Percentiles rank a stretch among this genome's conserved stretches.
Conservation (phyloP, 92 coral and sea anemone species). For the Epizoanthus scotinus region DNA sequence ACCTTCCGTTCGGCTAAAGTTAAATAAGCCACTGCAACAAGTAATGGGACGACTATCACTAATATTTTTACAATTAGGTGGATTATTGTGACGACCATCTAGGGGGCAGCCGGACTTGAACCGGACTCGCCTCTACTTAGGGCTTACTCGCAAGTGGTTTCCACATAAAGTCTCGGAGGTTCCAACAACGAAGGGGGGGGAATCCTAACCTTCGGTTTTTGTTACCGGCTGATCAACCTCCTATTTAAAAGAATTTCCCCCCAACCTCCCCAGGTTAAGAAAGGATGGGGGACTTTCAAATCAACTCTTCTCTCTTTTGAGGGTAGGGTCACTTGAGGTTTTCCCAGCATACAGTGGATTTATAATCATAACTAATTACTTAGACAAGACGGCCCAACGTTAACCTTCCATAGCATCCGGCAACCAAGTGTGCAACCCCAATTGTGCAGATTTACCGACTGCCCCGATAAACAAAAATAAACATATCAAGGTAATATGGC, state of each 20-base stretch:
- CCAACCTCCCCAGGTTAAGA: constrained; percentile 13
- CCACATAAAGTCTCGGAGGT: constrained; percentile 91
- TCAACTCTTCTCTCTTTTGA: constrained; percentile 3
- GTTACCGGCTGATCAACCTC: constrained; percentile 87
- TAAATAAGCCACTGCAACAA: constrained; percentile 85
- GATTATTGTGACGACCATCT: constrained; percentile 72
- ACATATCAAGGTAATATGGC: constrained; percentile 73
- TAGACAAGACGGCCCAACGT: constrained; percentile 90
- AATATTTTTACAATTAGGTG: constrained; percentile 71
- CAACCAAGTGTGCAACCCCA: constrained; percentile 86
- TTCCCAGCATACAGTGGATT: constrained; percentile 87
- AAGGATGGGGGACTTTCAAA: constrained; percentile 1
- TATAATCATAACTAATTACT: constrained; percentile 83
- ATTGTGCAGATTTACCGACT: constrained; percentile 88
- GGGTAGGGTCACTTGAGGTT: constrained; percentile 55
- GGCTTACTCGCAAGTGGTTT: constrained; percentile 57
- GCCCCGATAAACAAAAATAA: constrained; percentile 78
- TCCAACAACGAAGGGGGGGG: constrained; percentile 73
- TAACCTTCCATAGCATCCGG: constrained; percentile 95
- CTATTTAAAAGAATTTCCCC: constrained; percentile 18
- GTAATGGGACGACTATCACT: constrained; percentile 76
- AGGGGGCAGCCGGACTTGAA: constrained; percentile 57
- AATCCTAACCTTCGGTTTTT: constrained; percentile 73
- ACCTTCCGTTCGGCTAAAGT: constrained; percentile 89
- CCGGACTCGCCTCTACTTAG: constrained; percentile 50